A percentile compares a stretch with the other conserved stretches of the same genome.
phyloP scores from a whole-genome alignment of 2,888 invertebrate genomes.

The Elysia crispata region DNA sequence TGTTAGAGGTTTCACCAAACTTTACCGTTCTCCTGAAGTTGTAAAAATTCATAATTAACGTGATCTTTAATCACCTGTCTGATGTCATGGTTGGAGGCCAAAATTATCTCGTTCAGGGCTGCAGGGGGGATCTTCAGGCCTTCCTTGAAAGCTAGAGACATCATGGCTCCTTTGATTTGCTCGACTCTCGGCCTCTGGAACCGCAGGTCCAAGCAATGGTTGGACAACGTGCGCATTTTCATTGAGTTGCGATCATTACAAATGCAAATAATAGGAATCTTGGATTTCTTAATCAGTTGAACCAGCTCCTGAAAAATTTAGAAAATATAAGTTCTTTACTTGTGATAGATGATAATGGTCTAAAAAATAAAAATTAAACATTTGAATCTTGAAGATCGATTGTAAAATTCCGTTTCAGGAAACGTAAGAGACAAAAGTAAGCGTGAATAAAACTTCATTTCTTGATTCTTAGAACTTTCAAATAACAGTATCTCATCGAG shows the following conservation, averaged over 20 bases:
- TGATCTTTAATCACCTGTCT: conserved; percentile 83
- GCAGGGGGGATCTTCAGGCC: conserved; percentile 86
- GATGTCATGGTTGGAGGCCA: conserved; percentile 93
- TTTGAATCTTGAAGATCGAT: too few species aligned
- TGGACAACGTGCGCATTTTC: conserved; percentile 94
- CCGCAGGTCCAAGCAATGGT: conserved; percentile 93
- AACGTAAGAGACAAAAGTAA: too few species aligned
- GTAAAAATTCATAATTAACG: not conserved
- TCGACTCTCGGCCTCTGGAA: conserved; percentile 91
- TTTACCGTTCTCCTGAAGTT: too few species aligned
- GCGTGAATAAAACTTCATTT: too few species aligned
- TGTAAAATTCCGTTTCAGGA: too few species aligned
- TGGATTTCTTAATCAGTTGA: conserved; percentile 89
- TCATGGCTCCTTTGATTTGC: conserved; percentile 94
- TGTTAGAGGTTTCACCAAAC: too few species aligned
- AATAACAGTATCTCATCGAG: too few species aligned
- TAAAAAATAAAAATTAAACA: too few species aligned
- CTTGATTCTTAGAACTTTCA: too few species aligned
- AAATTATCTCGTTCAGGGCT: conserved; percentile 89
- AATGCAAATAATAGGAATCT: conserved; percentile 84
- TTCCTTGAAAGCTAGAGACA: conserved; percentile 94
- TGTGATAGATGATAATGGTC: too few species aligned
- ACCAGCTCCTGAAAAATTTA: conserved; percentile 86
- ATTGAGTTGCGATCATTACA: conserved; percentile 95
- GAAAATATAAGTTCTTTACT: not conserved